Evolutionary conservation across 2,113 vertebrate genomes (phyloP).

Genomic region (Oxyruncus cristatus): DNA sequence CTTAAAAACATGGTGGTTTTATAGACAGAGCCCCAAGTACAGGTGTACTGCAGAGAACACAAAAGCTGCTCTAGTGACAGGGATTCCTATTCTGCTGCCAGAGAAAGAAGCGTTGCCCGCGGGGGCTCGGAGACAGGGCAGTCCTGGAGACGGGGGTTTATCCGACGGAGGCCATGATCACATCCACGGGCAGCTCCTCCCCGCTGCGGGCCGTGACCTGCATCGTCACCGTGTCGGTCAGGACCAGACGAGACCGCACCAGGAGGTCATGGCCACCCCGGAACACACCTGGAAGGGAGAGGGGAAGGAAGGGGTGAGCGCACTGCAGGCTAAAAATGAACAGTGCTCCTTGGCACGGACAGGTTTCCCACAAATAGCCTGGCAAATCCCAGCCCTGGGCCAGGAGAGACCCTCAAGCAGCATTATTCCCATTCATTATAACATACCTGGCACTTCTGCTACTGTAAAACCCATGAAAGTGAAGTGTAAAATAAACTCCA

Average conservation of each 20-base stretch:
- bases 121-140: not conserved
- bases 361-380: not conserved
- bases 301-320: accelerated
- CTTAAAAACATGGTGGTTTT: not conserved
- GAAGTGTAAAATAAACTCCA: not conserved
- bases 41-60: not conserved
- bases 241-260: slow-evolving; percentile 75
- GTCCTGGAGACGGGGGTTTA: not conserved
- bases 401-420: not conserved
- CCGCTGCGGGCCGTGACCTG: slow-evolving; percentile 79
- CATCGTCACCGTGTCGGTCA: slow-evolving; percentile 81
- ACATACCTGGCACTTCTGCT: not conserved
- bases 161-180: slow-evolving; percentile 78
- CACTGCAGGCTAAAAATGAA: not conserved
- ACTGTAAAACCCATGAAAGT: not conserved
- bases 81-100: not conserved
- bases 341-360: not conserved
- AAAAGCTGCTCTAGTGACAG: not conserved
- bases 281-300: slow-evolving; percentile 73
- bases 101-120: not conserved
- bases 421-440: not conserved
- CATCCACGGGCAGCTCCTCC: slow-evolving; percentile 78
- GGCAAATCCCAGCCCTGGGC: not conserved
- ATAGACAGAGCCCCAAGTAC: not conserved
- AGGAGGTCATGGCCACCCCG: slow-evolving; percentile 80